Evolutionary conservation across 2,797 vertebrate genomes (phyloP).

Genomic region (Meriones psammophilus): DNA sequence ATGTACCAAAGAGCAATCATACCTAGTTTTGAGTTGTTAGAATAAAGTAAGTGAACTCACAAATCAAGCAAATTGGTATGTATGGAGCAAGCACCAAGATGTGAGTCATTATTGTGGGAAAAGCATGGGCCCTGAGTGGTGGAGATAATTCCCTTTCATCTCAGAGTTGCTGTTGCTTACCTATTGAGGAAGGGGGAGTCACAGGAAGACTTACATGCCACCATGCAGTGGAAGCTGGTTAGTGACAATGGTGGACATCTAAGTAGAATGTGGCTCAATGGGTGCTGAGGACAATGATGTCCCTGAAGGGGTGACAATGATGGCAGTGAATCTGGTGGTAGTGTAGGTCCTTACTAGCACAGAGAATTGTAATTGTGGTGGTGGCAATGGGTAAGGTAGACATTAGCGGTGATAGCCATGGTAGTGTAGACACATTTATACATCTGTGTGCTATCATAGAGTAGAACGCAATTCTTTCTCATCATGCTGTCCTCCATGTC

Average conservation of each 20-base stretch:
- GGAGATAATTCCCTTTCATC: neutral
- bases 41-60: neutral
- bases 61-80: neutral
- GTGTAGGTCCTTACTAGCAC: neutral
- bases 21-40: neutral
- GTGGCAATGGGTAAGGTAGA: neutral
- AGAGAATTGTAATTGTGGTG: neutral
- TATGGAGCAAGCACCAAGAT: neutral
- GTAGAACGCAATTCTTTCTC: neutral
- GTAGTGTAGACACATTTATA: neutral
- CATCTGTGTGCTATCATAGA: neutral
- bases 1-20: neutral
- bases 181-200: neutral
- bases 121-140: neutral
- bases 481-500: neutral
- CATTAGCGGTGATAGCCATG: neutral
- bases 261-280: neutral
- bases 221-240: accelerated
- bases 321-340: no score
- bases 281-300: neutral
- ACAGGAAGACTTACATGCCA: neutral
- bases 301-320: no score
- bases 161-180: neutral
- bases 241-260: neutral
- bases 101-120: neutral